Evolutionary conservation across 2,113 vertebrate genomes (phyloP).

Genomic region (Cyphomyrus discorhynchus): DNA sequence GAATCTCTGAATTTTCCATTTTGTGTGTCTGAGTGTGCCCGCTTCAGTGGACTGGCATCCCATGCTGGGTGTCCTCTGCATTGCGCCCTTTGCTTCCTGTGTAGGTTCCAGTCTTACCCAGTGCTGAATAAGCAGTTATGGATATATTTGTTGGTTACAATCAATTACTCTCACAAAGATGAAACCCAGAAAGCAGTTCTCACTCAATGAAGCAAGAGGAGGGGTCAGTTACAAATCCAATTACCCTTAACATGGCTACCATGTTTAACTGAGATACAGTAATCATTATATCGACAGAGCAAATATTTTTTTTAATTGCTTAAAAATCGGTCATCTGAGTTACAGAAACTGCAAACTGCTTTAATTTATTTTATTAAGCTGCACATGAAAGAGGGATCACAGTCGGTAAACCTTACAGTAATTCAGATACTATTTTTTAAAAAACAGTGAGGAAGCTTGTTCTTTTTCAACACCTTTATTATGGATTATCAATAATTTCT

Average conservation of each 20-base stretch:
- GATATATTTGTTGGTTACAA: not conserved
- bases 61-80: not conserved
- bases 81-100: not conserved
- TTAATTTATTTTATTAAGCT: not conserved
- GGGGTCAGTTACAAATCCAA: not conserved
- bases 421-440: slow-evolving; percentile 34
- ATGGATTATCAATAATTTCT: slow-evolving; percentile 48
- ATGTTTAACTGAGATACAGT: not conserved
- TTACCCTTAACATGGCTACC: not conserved
- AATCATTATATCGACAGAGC: not conserved
- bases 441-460: slow-evolving; percentile 45
- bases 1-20: not conserved
- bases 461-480: slow-evolving; percentile 48
- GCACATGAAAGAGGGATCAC: not conserved
- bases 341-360: not conserved
- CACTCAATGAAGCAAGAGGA: not conserved
- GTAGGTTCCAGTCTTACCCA: not conserved
- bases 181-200: not conserved
- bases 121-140: not conserved
- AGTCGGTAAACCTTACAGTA: not conserved
- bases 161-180: not conserved
- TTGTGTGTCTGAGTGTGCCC: not conserved
- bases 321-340: not conserved
- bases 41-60: not conserved
- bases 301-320: not conserved